Evolutionary conservation across 2,797 vertebrate species (phyloP), one percentile per base, ranked within the genome.

Genomic region (Spinus pinus): DNA sequence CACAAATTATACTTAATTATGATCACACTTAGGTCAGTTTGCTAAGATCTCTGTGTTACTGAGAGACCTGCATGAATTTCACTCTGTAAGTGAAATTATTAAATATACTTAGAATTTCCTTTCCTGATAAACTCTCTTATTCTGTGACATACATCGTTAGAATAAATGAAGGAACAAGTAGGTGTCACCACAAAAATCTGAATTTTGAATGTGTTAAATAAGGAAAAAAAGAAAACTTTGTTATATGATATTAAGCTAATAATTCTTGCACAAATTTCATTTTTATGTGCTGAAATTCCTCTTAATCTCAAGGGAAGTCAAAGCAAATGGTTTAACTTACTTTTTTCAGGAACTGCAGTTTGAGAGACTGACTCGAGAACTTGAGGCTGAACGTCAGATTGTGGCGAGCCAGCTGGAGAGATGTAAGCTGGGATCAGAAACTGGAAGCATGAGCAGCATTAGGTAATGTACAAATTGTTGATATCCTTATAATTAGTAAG

Each of bases 401-500:
- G 99, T 99, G 10, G 99, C 99, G 58, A 99, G 99, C 96, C 99
- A 99, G 90, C 98, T 99, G 97, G 99, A 99, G 98, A 98, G 99
- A 99, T 99, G 99, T 98, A 99, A 99, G 96, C 98, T 99, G 94
- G 99, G 99, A 97, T 99, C 99, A 60, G 99, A 99, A 95, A 98
- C 99, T 6, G 99, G 99, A 97, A 99, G 99, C 98, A 99, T 99
- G 99, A 99, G 99, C 98, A 99, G 99, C 98, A 99, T 99, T 98
- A 99, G 99, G 99, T 99, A 99, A 95, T 54, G 98, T 98, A 97
- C 54, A 12, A 65, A 30, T 57, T 21, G 7, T 56, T 62, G 25
- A 9, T 65, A 22, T 73, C 7, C 33, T 37, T 61, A 21, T 57
- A 53, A 33, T 50, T 31, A 42, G 25, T 41, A 25, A 83, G 46